Evolutionary conservation across 2,113 vertebrate species (phyloP), one percentile per base, ranked within the genome.

Genomic region (Tupaia tana): DNA sequence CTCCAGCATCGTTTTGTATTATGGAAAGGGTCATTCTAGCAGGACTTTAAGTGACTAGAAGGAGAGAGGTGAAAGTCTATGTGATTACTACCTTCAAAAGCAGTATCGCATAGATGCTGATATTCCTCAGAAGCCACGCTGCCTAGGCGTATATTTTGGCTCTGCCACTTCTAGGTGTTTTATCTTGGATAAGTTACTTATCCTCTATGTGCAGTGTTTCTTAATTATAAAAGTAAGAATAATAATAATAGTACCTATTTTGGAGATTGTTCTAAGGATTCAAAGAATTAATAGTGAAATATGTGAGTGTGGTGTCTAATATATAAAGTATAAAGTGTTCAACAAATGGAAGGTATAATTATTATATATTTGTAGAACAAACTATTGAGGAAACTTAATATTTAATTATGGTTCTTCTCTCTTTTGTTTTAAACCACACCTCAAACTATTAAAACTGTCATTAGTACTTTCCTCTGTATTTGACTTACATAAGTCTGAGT

Each of bases 401-500:
- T 63, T 95, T 92, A 89, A 94, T 93, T 89, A 77, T 73, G 63
- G 52, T 61, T 93, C 79, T 92, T 52, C 56, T 66, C 29, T 89
- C 56, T 92, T 75, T 94, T 89, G 29, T 58, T 74, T 73, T 80
- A 83, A 95, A 94, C 67, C 56, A 86, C 52, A 59, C 31, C 73
- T 58, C 81, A 89, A 6, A 24, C 58, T 83, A 79, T 97, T 89
- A 95, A 86, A 95, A 74, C 77, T 89, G 64, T 81, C 70, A 31
- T 80, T 71, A 93, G 54, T 71, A 66, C 91, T 80, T 94, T 93
- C 63, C 31, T 92, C 93, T 69, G 58, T 93, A 43, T 94, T 87
- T 90, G 70, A 89, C 54, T 94, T 89, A 71, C 31, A 59, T 64
- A 43, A 80, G 20, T 85, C 83, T 96, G 58, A 86, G 52, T 95